These are phyloP conservation scores for Macaria liturata DNA, from an alignment of 2,888 invertebrate genomes.

Conservation along the genomic window DNA sequence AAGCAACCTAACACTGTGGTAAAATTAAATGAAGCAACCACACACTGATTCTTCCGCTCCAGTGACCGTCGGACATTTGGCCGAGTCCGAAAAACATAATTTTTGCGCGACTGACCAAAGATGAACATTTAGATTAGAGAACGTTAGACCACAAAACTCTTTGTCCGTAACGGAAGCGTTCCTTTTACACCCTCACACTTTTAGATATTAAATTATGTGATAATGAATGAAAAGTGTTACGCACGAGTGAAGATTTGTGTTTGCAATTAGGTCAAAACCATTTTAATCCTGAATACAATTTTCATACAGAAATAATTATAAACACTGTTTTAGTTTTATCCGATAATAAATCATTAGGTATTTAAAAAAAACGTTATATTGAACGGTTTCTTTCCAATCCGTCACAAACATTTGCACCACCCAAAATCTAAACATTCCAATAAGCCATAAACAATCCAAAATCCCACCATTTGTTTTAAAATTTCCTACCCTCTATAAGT, in stretches of 20 bases:
- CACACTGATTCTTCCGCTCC: slow-evolving; percentile 57
- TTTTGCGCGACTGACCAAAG: slow-evolving; percentile 82
- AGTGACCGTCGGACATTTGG: slow-evolving; percentile 56
- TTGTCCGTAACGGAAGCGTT: slow-evolving; percentile 67
- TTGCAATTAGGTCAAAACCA: not conserved
- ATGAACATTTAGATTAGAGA: slow-evolving; percentile 82
- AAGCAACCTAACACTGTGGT: slow-evolving; percentile 26
- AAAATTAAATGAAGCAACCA: slow-evolving; percentile 67
- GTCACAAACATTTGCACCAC: too few relatives aligned
- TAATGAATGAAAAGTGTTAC: slow-evolving; percentile 12
- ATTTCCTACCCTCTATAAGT: slow-evolving; percentile 48
- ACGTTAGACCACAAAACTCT: slow-evolving; percentile 69
- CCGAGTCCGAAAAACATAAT: slow-evolving; percentile 80
- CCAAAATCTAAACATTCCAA: slow-evolving; percentile 17
- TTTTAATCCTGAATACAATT: not conserved
- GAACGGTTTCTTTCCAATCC: too few relatives aligned
- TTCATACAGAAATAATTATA: too few relatives aligned
- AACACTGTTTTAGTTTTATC: too few relatives aligned
- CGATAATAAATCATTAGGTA: too few relatives aligned
- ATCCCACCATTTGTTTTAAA: slow-evolving; percentile 61
- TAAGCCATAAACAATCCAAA: slow-evolving; percentile 54
- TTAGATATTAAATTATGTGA: slow-evolving; percentile 44
- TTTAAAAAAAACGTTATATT: too few relatives aligned
- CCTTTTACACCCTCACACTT: slow-evolving; percentile 53
- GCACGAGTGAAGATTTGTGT: not conserved